Base-by-base conservation (phyloP, 2,888 invertebrate species). In the Anodontia alba region DNA sequence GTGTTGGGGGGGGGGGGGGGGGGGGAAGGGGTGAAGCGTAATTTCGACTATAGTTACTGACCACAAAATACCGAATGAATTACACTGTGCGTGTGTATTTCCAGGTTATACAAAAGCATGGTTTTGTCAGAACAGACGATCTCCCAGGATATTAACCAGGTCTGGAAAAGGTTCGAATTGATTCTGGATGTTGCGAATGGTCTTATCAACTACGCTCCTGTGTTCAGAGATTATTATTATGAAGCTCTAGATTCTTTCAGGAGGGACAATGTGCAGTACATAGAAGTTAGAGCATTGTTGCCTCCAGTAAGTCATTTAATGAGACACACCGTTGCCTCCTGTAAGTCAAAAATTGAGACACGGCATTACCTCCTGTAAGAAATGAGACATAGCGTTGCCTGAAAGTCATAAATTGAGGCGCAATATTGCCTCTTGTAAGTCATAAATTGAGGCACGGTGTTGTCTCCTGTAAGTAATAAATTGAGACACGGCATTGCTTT, bases 221-320 rank as follows among this genome's bases (percentile, higher is more conserved):
- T 93, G 20, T 91, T 93, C 80, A 77, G 78, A 29, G 91, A 90
- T 66, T 93, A 93, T 80, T 90, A 89, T 73, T 85, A 86, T 43
- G 87, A 90, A 42, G 91, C 91, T 0, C 81, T 94, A 66, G 43
- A 76, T 17, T 88, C 90, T 66, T 91, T 92, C 71, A 74, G 83
- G 29, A 82, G 86, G 5, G 94, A 94, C 81, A 92, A 92, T 83
- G 93, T 93, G 0, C 93, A 93, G 84, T 93, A 93, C 77, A 54
- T 93, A 5, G 94, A 94, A 83, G 76, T 93, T 17, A 80, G 94
- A 46, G 88, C 83, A 23, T 76, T 92, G 0, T 68, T 93, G 12
- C 77, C 85, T 17, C 76, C 80, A 82, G 93, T 93, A 74, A 81
- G 87, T 83, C 2, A 46, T n/a, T n/a, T n/a, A n/a, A n/a, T n/a